Evolutionary conservation across 2,888 invertebrate species (phyloP), one percentile per base, ranked within the genome.

Genomic region (Nomada ruficornis): DNA sequence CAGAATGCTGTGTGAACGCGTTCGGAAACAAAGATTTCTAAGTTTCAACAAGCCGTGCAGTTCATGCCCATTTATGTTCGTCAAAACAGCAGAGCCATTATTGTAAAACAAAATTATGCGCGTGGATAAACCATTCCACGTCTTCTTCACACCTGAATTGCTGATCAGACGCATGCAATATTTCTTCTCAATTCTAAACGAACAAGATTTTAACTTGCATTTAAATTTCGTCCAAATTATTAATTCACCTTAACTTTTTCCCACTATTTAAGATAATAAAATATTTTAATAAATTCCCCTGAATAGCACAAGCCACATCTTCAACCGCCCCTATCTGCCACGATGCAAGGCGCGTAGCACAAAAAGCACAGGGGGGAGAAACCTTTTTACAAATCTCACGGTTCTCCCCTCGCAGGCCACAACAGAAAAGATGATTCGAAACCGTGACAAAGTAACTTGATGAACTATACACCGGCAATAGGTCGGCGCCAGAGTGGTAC

Each of bases 381-480:
- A 65, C 60, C 65, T 76, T 65, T 70, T 76, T 18, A 64, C 26
- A 20, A 57, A 69, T 79, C 79, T 69, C 70, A 59, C 76, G 69
- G 72, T 80, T 75, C 86, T 83, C 82, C 79, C 70, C 64, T 68
- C 42, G 54, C 52, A 5, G 13, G 65, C 62, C 55, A 15, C 67
- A 44, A 63, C 55, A 18, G 44, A 72, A 69, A 68, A 80, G 77
- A 77, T 77, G 83, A 80, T 63, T 67, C 54, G 10, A 70, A 64
- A 85, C 83, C 85, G 78, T 86, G 85, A 83, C 85, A 73, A 83
- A 81, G 76, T 78, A 64, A 85, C 80, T 72, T 69, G 83, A 85
- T 80, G 83, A 77, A 65, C 76, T 78, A 77, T 70, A 73, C 44
- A 59, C 11, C 57, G 44, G 44, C 65, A 52, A 52, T 71, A 72